These are phyloP conservation scores for Hexactinellida sp. DNA, from an alignment of 37 sponge, comb jelly and placozoan species.

Conservation along the genomic window DNA sequence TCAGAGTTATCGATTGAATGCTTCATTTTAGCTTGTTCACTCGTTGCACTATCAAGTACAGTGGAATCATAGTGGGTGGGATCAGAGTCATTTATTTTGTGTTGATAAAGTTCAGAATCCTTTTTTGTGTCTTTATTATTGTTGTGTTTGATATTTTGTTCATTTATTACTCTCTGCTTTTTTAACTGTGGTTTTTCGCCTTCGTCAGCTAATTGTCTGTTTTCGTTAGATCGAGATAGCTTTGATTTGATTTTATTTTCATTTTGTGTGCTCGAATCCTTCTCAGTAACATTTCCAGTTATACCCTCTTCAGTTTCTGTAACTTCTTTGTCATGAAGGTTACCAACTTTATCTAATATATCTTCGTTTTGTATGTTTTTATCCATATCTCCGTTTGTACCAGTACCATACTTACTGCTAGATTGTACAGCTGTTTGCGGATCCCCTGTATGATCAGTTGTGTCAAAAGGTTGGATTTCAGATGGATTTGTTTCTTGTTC, in stretches of 20 bases:
- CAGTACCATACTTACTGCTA: not conserved
- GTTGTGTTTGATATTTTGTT: not conserved
- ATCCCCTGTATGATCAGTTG: not conserved
- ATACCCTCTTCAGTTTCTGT: not conserved
- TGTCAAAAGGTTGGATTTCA: not conserved
- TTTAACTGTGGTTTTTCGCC: conserved; percentile 1
- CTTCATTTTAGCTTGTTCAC: not conserved
- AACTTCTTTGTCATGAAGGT: not conserved
- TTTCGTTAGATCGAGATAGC: conserved; percentile 2
- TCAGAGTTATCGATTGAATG: not conserved
- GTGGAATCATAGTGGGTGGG: not conserved
- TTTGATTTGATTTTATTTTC: not conserved
- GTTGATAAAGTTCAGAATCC: not conserved
- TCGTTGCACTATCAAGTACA: conserved; percentile 10
- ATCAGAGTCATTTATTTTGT: not conserved
- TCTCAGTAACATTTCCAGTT: not conserved
- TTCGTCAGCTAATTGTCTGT: conserved; percentile 11
- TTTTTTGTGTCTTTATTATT: not conserved
- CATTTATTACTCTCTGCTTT: not conserved
- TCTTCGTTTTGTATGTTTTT: not conserved
- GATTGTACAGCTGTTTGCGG: conserved; percentile 1
- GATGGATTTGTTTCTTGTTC: not conserved
- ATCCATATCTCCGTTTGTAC: not conserved
- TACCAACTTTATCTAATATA: not conserved
- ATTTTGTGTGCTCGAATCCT: not conserved